phyloP scores from a whole-genome alignment of 2,113 vertebrate genomes.

The Notiomystis cincta region DNA sequence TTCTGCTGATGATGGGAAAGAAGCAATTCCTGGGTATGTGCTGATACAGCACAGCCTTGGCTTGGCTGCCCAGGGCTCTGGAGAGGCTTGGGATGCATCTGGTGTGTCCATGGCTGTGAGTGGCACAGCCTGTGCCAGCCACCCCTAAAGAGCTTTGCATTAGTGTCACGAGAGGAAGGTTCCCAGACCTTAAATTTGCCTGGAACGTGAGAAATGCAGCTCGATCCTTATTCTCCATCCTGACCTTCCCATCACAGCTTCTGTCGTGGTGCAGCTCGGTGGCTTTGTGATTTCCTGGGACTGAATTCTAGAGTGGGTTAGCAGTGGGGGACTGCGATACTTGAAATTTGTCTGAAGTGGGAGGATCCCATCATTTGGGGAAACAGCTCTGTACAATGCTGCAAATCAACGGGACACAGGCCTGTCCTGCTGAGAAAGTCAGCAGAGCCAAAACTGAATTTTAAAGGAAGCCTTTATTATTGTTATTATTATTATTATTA shows the following conservation, averaged over 20 bases:
- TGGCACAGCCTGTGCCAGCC: not conserved
- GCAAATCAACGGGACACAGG: slow-evolving; percentile 4
- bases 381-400: not conserved
- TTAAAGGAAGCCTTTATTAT: slow-evolving; percentile 63
- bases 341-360: not conserved
- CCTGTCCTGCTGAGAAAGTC: slow-evolving; percentile 58
- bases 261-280: not conserved
- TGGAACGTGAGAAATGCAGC: not conserved
- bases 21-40: fast-evolving
- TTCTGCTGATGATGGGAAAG: not conserved
- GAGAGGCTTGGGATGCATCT: not conserved
- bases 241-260: not conserved
- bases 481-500: slow-evolving; percentile 65
- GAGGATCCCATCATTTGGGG: slow-evolving; percentile 3
- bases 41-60: not conserved
- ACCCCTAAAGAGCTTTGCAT: not conserved
- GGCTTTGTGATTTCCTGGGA: not conserved
- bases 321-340: not conserved
- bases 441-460: slow-evolving; percentile 60
- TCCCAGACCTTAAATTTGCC: not conserved
- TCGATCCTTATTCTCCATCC: not conserved
- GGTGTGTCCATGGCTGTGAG: not conserved
- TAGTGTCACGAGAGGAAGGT: not conserved
- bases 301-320: not conserved
- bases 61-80: not conserved